A percentile compares a stretch with the other conserved stretches of the same genome.
These are phyloP conservation scores for Hylomyscus alleni DNA, from an alignment of 2,797 vertebrate species.

Conservation along the genomic window DNA sequence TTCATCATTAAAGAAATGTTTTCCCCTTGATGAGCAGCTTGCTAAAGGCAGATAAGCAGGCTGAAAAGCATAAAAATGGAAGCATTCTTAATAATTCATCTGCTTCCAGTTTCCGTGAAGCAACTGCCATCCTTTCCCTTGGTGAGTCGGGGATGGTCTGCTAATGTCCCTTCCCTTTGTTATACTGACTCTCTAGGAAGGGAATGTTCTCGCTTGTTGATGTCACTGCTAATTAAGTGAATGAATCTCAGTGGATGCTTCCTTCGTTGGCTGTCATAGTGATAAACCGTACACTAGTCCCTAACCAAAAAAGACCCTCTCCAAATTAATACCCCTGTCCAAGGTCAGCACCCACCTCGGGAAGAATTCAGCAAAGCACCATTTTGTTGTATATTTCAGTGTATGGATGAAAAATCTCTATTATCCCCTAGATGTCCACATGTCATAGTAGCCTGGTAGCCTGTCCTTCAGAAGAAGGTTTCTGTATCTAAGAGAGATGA, in stretches of 20 bases:
- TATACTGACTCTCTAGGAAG: slow-evolving; percentile 16
- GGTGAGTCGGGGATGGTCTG: not conserved
- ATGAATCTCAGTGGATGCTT: not conserved
- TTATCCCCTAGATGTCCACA: not conserved
- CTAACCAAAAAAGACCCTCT: not conserved
- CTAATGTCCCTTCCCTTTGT: not conserved
- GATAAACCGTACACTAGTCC: not conserved
- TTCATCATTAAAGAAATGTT: slow-evolving; percentile 62
- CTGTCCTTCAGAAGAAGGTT: not conserved
- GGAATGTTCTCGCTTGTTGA: not conserved
- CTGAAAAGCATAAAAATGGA: slow-evolving; percentile 41
- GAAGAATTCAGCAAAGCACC: not conserved
- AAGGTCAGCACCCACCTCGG: not conserved
- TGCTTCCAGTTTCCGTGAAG: slow-evolving; percentile 39
- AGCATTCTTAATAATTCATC: slow-evolving; percentile 66
- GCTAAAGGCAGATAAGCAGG: slow-evolving; percentile 62
- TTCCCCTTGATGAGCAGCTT: slow-evolving; percentile 66
- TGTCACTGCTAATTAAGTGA: slow-evolving; percentile 58
- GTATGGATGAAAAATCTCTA: not conserved
- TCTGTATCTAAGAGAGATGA: not conserved
- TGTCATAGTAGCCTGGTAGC: not conserved
- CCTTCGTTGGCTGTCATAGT: not conserved
- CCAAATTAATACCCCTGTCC: not conserved
- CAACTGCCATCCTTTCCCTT: not conserved
- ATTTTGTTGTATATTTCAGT: not conserved